Base-by-base conservation (phyloP, 2,113 vertebrate genomes). In the Oxygymnocypris stewartii region DNA sequence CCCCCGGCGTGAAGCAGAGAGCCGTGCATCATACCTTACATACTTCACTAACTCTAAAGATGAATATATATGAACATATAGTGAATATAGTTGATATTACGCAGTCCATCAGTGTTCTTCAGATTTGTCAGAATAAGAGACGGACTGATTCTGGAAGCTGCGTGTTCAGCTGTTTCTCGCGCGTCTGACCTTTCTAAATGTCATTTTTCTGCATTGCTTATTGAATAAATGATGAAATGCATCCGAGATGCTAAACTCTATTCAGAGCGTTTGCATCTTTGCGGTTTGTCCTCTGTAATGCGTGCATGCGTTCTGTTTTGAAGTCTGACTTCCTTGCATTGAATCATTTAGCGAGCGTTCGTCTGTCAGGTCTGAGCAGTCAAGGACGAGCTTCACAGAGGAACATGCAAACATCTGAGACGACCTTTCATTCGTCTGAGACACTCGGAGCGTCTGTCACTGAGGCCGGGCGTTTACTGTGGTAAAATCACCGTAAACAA, bases 161-260 rank as follows among this genome's bases (percentile, higher is more conserved):
- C 71, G 16, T 76, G 14, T n/a, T 88, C 80, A 84, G 81, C 81
- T 84, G 63, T 88, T 86, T 80, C 49, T 47, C 47, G 3, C 61
- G 54, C 84, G 18, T 63, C 42, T 86, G 87, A 86, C 87, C 87
- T 88, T 88, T 88, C 35, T 23, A 88, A 88, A 88, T 88, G 85
- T 76, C 76, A 75, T 84, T 77, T 86, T 75, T 75, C 63, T 84
- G 37, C 16, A 57, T 51, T 28, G 71, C 14, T 81, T 86, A 76
- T 88, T 75, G 76, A 87, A 87, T 85, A 87, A 81, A 84, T 85
- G 82, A 85, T 86, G 77, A 89, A 81, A 84, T 35, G 42, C 75
- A 44, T 61, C 54, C 74, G 16, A 37, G 49, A 83, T 6, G 11
- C n/a, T 71, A 71, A 85, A 82, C 57, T 61, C 8, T 16, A 25